Base-by-base conservation (phyloP, 2,888 invertebrate genomes). In the Macrophya annulata region DNA sequence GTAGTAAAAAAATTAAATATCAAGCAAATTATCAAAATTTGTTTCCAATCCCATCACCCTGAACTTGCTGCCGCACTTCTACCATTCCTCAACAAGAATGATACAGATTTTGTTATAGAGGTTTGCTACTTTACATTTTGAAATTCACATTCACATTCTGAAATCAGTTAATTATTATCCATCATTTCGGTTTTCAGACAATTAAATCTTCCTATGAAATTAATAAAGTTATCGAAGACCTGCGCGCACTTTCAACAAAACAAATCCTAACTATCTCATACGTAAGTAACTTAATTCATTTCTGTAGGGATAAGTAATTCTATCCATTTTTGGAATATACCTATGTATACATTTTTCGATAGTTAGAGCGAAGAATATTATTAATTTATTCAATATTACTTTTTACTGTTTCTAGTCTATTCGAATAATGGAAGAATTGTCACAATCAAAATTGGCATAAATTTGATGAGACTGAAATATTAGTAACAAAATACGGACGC, bases 41-140 rank as follows among this genome's bases (percentile, higher is more conserved):
- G 90, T 62, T 89, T 92, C 40, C 87, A 89, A 17, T 89, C 88
- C 4, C 85, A 88, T 84, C 90, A 90, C 45, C 85, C 87, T n/a
- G 90, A 90, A 86, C 89, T 92, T 45, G 91, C 91, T 43, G 90
- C 89, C 40, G 90, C 89, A 12, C 86, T 92, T 79, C 51, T 93
- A 77, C 91, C 92, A 25, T 92, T 92, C 86, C 85, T 93, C 17
- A 87, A 85, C 37, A 87, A 88, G 1, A 74, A 84, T n/a, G 89
- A 91, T 45, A 89, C 85, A 81, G 68, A 87, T 31, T 85, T 87
- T 31, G 86, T 89, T 79, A 59, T 91, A 25, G 76, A 89, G 87
- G 92, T 92, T n/a, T 55, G 55, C 31, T 59, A 86, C 85, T 86
- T 85, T 71, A 65, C 43, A 10, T 79, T 81, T 71, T 85, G 15